Evolutionary conservation across 2,113 vertebrate species (phyloP), one percentile per base, ranked within the genome.

Genomic region (Cnemophilus loriae): DNA sequence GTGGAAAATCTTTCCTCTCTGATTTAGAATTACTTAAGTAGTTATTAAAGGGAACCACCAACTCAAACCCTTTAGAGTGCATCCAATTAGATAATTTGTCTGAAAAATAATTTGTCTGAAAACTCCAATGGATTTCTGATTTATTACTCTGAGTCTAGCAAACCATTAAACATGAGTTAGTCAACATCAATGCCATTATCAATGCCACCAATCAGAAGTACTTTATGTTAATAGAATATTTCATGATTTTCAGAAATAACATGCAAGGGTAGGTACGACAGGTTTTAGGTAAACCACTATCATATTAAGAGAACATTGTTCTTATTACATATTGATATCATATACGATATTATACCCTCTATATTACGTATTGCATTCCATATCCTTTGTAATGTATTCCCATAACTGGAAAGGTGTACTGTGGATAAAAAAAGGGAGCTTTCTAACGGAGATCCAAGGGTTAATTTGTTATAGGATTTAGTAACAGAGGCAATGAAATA

Each of bases 301-400:
- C 37, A 8, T 33, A 32, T 55, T 47, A 57, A 59, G 79, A 71
- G 0, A 17, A 28, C 1, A 27, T 44, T 59, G 2, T 13, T 85
- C 26, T 71, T 39, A 39, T 42, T 47, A 17, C 5, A 21, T 56
- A 47, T 23, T 37, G 39, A n/a, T 17, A 42, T 19, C 1, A 14
- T 17, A 23, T 4, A 42, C 41, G 3, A 0, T 56, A 57, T 80
- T 52, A 69, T 12, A 15, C 1, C 0, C 1, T 60, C 14, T 65
- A 5, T 26, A 30, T 37, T 63, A 13, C 7, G 19, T 52, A 33
- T 23, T 70, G 9, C 13, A 35, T n/a, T 14, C 3, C 74, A 13
- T 42, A 39, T 24, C 5, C 5, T 84, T 79, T 57, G 16, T 21
- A 76, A 44, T 32, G 1, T 22, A 20, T 41, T 81, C 35, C 22